Percentiles rank a stretch among this genome's conserved stretches.
Conservation (phyloP, 2,888 invertebrate genomes). For the Drosophila tanythrix region DNA sequence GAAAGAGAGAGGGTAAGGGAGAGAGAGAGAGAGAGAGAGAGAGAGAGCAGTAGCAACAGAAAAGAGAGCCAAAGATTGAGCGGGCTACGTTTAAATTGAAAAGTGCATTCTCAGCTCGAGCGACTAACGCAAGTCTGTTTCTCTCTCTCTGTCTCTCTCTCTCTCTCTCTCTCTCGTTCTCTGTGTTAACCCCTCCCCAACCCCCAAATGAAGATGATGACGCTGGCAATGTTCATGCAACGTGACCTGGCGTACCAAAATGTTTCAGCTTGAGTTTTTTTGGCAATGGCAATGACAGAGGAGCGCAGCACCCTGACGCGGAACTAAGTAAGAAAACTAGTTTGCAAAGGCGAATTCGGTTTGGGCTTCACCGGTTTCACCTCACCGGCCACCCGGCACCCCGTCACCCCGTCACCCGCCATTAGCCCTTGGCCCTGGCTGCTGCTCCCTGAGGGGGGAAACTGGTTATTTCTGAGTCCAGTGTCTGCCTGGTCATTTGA, state of each 20-base stretch:
- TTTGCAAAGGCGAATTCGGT: conserved; percentile 44
- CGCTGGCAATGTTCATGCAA: conserved; percentile 42
- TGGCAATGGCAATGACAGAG: conserved; percentile 40
- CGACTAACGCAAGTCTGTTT: conserved; percentile 26
- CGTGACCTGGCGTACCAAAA: conserved; percentile 55
- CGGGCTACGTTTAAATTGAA: conserved; percentile 12
- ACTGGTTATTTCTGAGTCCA: conserved; percentile 57
- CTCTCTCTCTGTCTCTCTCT: not conserved
- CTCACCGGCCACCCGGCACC: not conserved
- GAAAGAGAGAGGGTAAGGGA: not conserved
- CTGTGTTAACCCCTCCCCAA: not conserved
- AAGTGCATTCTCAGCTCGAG: conserved; percentile 43
- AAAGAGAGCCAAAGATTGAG: conserved; percentile 13
- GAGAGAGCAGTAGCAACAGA: not conserved
- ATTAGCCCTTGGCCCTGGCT: conserved; percentile 15
- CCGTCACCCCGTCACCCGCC: conserved; percentile 4
- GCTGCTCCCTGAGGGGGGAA: conserved; percentile 18
- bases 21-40: not conserved
- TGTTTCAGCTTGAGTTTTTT: conserved; percentile 31
- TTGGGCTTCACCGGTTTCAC: conserved; percentile 39
- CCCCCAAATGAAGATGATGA: conserved; percentile 1
- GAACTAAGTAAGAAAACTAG: conserved; percentile 74
- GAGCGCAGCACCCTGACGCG: conserved; percentile 43
- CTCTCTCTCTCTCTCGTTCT: not conserved
- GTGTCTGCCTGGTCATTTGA: conserved; percentile 56